phyloP scores from a whole-genome alignment of 2,113 vertebrate genomes.

The Numenius arquata region DNA sequence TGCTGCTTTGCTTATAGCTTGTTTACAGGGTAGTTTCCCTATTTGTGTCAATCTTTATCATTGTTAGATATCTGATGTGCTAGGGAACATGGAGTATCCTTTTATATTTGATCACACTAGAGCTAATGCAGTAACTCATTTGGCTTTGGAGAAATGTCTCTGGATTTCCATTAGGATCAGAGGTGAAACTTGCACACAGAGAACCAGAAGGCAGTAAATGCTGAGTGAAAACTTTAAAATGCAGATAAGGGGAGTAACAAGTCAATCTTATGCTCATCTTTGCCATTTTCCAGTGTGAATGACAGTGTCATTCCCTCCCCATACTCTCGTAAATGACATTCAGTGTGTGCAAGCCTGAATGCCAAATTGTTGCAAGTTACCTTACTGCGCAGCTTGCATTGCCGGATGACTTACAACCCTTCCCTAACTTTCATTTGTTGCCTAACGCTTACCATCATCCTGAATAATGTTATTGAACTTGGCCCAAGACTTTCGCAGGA shows the following conservation, averaged over 20 bases:
- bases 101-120: neutral
- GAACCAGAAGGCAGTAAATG: neutral
- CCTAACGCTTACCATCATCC: neutral
- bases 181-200: neutral
- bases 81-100: neutral
- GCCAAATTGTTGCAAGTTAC: neutral
- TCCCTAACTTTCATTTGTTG: neutral
- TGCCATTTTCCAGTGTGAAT: neutral
- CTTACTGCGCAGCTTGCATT: neutral
- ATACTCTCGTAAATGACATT: neutral
- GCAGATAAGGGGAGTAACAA: neutral
- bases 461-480: neutral
- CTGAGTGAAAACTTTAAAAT: neutral
- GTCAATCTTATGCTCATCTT: neutral
- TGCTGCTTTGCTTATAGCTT: constrained; percentile 22
- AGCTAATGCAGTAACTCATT: neutral
- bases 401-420: neutral
- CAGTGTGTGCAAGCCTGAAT: neutral
- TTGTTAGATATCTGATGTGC: neutral
- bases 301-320: neutral
- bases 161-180: neutral
- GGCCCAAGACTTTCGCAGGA: neutral
- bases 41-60: neutral
- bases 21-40: neutral
- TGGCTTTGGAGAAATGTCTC: neutral